Percentiles rank a stretch among this genome's conserved stretches.
phyloP scores from a whole-genome alignment of 2,797 vertebrate species.

The Chiroxiphia lanceolata region DNA sequence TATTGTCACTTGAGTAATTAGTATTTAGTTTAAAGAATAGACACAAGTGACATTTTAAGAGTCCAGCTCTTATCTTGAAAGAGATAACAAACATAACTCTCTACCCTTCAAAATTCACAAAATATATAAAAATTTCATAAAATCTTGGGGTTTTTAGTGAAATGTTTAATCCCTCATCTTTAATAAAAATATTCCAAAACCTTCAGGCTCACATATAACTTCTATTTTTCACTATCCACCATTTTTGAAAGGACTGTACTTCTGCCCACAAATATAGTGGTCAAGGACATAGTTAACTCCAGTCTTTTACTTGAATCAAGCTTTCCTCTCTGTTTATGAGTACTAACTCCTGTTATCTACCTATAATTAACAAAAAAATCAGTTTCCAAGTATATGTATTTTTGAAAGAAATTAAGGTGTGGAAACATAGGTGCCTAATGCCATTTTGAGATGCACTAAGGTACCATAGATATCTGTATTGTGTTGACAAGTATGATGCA shows the following conservation, averaged over 20 bases:
- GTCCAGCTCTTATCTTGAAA: background rate
- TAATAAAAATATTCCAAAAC: background rate
- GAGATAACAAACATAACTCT: background rate
- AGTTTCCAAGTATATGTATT: background rate
- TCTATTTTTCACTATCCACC: background rate
- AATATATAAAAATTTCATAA: background rate
- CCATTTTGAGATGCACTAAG: background rate
- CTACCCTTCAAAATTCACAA: background rate
- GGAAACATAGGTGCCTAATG: background rate
- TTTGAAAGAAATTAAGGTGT: background rate
- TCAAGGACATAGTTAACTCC: background rate
- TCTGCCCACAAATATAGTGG: background rate
- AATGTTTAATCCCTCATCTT: background rate
- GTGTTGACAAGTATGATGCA: background rate
- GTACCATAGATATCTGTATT: background rate
- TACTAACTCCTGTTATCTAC: background rate
- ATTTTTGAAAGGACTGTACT: background rate
- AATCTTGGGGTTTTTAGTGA: background rate
- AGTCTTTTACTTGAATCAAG: background rate
- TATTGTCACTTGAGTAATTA: background rate
- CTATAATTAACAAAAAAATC: background rate
- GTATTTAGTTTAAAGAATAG: background rate
- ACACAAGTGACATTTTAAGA: background rate
- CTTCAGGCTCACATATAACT: background rate
- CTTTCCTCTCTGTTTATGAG: background rate